Base-by-base conservation (phyloP, 1,140 invertebrate species). In the Bombus affinis region DNA sequence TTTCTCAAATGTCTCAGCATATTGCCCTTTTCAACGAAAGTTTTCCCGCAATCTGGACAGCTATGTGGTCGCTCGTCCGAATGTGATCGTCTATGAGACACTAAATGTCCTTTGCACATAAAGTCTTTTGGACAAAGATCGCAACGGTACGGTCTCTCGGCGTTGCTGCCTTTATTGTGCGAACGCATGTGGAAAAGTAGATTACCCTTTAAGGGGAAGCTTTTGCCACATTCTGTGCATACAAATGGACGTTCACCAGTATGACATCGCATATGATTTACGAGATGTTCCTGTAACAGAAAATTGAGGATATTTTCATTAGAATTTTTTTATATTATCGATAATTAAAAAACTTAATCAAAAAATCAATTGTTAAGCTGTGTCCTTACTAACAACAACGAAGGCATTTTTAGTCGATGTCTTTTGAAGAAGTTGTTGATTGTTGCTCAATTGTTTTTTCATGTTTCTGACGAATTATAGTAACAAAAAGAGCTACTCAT, bases 41-140 rank as follows among this genome's bases (percentile, higher is more conserved):
- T 97, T 94, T 98, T 98, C 86, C 97, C 97, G 92, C 97, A 97
- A 89, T 97, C 96, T 3, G 96, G 96, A 92, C 97, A 98, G 44
- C 96, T 96, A 93, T 98, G 98, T 3, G 98, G 98, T 86, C 97
- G 95, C 92, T 98, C 98, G 66, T 98, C 98, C 32, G 97, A 98
- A 94, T 99, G 98, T 42, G 98, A 98, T 80, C 98, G 96, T 89
- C 98, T 96, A 93, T 99, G 98, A 2, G 98, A 97, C 79, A 98
- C 97, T 81, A 99, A 96, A 95, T 99, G 98, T 66, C 98, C 98
- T 96, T 99, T 99, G 93, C 98, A 97, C 95, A 99, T 97, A 95
- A 99, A 99, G 90, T 99, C 98, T 95, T 99, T 99, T 44, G 98
- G 97, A 93, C 99, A 99, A 71, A 99, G 96, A 91, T 99, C 99